A percentile compares a stretch with the other conserved stretches of the same genome.
These are phyloP conservation scores for Ailuropoda melanoleuca DNA, from an alignment of 2,113 vertebrate species.

Conservation along the genomic window DNA sequence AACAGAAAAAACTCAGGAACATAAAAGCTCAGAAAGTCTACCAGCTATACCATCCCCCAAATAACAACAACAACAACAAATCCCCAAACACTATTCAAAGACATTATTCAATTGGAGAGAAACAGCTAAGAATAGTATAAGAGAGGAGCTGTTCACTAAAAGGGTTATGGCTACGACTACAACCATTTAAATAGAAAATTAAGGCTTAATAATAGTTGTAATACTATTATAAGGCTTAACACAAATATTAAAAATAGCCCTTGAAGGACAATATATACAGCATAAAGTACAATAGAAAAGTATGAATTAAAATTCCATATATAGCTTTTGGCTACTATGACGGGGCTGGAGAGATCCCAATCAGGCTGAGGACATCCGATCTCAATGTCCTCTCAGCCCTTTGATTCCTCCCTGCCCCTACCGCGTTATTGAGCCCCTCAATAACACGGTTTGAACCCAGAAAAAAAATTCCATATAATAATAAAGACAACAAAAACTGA, in stretches of 20 bases:
- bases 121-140: neutral
- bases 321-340: neutral
- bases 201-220: neutral
- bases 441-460: neutral
- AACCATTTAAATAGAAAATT: constrained; percentile 5
- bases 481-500: neutral
- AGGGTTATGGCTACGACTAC: neutral
- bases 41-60: neutral
- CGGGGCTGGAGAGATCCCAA: neutral
- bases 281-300: neutral
- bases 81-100: neutral
- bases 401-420: neutral
- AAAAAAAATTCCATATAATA: neutral
- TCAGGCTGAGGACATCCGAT: neutral
- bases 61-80: neutral
- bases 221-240: neutral
- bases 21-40: neutral
- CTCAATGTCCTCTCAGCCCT: neutral
- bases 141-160: neutral
- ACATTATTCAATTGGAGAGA: neutral
- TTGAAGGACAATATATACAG: neutral
- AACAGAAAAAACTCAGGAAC: neutral
- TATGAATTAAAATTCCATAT: neutral
- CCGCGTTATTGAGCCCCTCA: neutral
- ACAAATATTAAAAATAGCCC: neutral